These are phyloP conservation scores for Lutjanus erythropterus DNA, from an alignment of 2,113 vertebrate genomes.

Conservation along the genomic window DNA sequence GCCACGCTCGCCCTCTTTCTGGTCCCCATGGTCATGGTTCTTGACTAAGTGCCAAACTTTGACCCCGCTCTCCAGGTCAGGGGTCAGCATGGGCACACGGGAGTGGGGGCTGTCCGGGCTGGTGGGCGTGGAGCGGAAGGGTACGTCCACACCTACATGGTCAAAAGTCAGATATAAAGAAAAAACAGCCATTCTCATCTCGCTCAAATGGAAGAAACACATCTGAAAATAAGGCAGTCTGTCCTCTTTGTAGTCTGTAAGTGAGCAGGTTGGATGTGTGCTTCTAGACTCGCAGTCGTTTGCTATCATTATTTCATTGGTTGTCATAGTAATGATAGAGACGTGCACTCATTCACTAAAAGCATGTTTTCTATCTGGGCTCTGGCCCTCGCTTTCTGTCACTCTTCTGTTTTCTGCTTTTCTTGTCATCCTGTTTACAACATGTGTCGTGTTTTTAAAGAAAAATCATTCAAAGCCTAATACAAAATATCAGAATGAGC, in stretches of 20 bases:
- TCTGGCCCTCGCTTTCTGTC: background rate
- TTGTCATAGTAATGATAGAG: slow-evolving; percentile 51
- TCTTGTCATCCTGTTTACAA: background rate
- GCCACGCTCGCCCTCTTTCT: slow-evolving; percentile 95
- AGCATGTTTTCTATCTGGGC: background rate
- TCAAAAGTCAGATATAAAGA: background rate
- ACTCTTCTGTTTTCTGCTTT: slow-evolving; percentile 2
- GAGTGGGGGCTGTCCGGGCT: slow-evolving; percentile 96
- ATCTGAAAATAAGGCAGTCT: slow-evolving; percentile 9
- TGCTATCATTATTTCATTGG: slow-evolving; percentile 40
- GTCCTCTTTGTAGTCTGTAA: background rate
- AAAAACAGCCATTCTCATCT: too few species aligned
- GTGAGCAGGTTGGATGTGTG: slow-evolving; percentile 17
- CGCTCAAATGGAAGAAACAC: too few species aligned
- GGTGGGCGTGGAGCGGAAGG: slow-evolving; percentile 92
- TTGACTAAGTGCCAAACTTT: slow-evolving; percentile 97
- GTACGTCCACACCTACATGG: slow-evolving; percentile 82
- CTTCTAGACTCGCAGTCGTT: slow-evolving; percentile 39
- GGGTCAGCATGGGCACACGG: slow-evolving; percentile 95
- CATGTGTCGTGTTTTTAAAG: background rate
- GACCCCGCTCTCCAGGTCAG: slow-evolving; percentile 94
- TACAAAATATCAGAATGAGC: background rate
- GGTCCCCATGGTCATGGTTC: slow-evolving; percentile 96
- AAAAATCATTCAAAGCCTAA: background rate
- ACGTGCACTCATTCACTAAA: slow-evolving; percentile 8